Evolutionary conservation across 2,888 invertebrate species (phyloP).

Genomic region (Camponotus fellah): DNA sequence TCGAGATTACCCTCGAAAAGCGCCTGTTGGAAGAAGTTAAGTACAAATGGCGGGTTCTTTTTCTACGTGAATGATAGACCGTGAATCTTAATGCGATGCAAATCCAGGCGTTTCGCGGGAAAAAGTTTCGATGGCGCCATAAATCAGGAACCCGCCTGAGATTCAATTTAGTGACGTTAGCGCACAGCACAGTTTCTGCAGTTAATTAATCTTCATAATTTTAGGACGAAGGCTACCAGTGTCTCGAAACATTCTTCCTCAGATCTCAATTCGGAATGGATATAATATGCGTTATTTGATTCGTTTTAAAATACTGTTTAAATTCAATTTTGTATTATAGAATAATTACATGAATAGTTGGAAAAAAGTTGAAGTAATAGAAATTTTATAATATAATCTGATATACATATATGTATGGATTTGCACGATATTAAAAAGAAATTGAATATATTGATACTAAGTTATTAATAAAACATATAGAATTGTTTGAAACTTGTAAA

Average conservation of each 20-base stretch:
- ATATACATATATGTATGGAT: background rate
- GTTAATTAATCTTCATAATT: conserved; percentile 84
- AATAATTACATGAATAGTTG: conserved; percentile 32
- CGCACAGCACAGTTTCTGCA: conserved; percentile 75
- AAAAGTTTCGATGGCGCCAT: conserved; percentile 76
- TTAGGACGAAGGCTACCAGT: conserved; percentile 59
- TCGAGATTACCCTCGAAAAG: conserved; percentile 43
- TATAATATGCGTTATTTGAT: conserved; percentile 43
- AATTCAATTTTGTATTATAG: conserved; percentile 10
- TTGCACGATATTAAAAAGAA: background rate
- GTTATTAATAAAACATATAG: background rate
- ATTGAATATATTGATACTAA: background rate
- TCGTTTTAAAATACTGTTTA: background rate
- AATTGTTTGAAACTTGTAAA: background rate
- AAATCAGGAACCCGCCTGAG: conserved; percentile 77
- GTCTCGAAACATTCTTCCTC: conserved; percentile 56
- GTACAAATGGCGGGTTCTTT: conserved; percentile 42
- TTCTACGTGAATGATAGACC: conserved; percentile 61
- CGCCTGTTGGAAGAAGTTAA: conserved; percentile 49
- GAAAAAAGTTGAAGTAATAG: background rate
- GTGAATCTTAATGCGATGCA: conserved; percentile 71
- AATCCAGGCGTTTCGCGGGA: conserved; percentile 65
- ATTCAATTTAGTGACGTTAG: conserved; percentile 81
- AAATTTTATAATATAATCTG: conserved; percentile 3
- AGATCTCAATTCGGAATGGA: conserved; percentile 47